A percentile compares a stretch with the other conserved stretches of the same genome.
Conservation (phyloP, 2,888 invertebrate genomes). For the Trichopria drosophilae region DNA sequence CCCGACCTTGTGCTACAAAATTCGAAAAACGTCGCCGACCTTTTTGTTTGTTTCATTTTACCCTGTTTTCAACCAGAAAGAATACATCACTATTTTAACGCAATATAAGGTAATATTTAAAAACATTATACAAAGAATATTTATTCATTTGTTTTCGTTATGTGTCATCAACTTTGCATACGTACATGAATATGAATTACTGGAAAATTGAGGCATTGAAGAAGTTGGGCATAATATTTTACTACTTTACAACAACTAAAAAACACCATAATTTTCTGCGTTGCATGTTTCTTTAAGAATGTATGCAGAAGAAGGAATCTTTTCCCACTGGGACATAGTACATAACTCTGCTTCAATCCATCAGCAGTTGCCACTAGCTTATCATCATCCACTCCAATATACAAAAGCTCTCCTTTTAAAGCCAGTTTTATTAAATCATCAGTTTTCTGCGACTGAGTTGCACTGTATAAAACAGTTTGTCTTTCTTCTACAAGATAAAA, state of each 20-base stretch:
- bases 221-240: constrained; percentile 87
- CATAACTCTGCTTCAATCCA: constrained; percentile 81
- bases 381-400: constrained; percentile 87
- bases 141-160: no score
- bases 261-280: constrained; percentile 93
- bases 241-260: constrained; percentile 94
- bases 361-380: constrained; percentile 76
- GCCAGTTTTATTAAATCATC: constrained; percentile 85
- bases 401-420: constrained; percentile 85
- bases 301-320: constrained; percentile 88
- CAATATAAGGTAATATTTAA: no score
- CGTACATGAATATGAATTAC: constrained; percentile 92
- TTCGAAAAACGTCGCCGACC: constrained; percentile 92
- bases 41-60: constrained; percentile 93
- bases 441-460: constrained; percentile 87
- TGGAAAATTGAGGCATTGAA: constrained; percentile 92
- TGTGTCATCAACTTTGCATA: no score
- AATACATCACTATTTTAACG: no score
- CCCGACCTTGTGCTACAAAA: constrained; percentile 92
- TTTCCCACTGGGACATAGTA: constrained; percentile 90
- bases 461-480: constrained; percentile 94
- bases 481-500: constrained; percentile 69
- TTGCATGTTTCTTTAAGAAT: constrained; percentile 54
- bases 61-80: constrained; percentile 69
- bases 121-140: no score